These are phyloP conservation scores for Chiloscyllium plagiosum DNA, from an alignment of 2,113 vertebrate genomes.

Conservation along the genomic window DNA sequence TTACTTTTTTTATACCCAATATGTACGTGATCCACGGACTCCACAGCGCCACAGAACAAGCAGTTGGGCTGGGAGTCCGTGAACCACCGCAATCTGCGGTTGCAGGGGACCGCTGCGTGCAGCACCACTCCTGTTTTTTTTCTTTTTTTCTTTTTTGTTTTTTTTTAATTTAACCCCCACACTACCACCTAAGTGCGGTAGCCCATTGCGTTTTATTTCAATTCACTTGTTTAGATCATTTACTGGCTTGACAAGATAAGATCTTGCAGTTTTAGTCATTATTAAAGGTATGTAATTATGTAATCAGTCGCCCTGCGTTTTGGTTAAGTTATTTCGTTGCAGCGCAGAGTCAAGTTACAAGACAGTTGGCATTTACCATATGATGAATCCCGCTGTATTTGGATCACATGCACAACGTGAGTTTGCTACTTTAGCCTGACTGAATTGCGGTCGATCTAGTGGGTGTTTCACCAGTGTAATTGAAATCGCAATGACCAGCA, in stretches of 20 bases:
- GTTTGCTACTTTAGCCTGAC: background rate
- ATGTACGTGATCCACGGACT: too few species aligned
- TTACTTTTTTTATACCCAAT: too few species aligned
- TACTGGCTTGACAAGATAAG: background rate
- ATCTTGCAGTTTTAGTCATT: slow-evolving; percentile 29
- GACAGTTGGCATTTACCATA: background rate
- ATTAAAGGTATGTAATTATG: background rate
- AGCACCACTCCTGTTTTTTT: too few species aligned
- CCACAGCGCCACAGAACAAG: too few species aligned
- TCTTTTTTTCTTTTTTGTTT: too few species aligned
- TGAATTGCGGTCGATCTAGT: background rate
- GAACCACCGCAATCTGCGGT: too few species aligned
- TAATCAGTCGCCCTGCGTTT: background rate
- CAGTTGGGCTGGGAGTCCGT: too few species aligned
- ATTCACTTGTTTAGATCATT: slow-evolving; percentile 6
- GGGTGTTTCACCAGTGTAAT: background rate
- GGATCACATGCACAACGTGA: slow-evolving; percentile 7
- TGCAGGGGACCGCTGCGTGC: too few species aligned
- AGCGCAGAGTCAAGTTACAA: background rate
- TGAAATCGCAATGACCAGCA: background rate
- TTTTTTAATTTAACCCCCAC: too few species aligned
- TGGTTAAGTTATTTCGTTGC: background rate
- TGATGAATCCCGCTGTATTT: background rate
- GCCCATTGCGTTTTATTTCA: background rate
- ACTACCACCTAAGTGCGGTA: too few species aligned